Base-by-base conservation (phyloP, 2,888 invertebrate species). In the Sympetrum striolatum region DNA sequence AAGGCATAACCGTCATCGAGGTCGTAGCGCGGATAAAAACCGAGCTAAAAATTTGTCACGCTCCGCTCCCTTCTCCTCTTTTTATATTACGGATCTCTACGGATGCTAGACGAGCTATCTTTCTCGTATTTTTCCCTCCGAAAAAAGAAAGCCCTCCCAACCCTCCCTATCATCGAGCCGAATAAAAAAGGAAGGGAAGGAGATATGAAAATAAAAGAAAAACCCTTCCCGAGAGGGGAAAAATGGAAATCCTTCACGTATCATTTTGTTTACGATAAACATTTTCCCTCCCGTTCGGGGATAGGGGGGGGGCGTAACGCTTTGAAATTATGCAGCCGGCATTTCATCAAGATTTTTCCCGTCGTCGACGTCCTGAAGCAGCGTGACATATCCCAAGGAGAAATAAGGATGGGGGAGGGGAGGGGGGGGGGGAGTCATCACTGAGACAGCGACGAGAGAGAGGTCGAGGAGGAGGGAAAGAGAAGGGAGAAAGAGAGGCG, bases 251-350 rank as follows among this genome's bases (percentile, higher is more conserved):
- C 86, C 86, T 60, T 53, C 73, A 22, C 60, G 60, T 86, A 86
- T 86, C 86, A 86, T 64, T 86, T 86, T 86, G 86, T 86, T 86
- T 86, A 86, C 60, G 86, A 86, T 86, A 86, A 86, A 86, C 86
- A 64, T 39, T 60, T 86, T 35, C 64, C 86, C 25, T 37, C 35
- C 58, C 37, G 58, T 22, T 37, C 37, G 18, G 44, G 31, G 44
- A n/a, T n/a, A 12, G 15, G 25, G 10, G 31, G 35, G 58, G 60
- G 58, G 58, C 37, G 60, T 86, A 37, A 86, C 86, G 86, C 86
- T 86, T 86, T 86, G 86, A 86, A 86, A 86, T 86, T 86, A 86
- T 86, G 60, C 86, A 64, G 86, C 86, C 86, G 60, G 86, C 86
- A 86, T 86, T 86, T 86, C 86, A 86, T 86, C 86, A 86, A 64